Evolutionary conservation across 2,113 vertebrate species (phyloP), one percentile per base, ranked within the genome.

Genomic region (Cisticola juncidis): DNA sequence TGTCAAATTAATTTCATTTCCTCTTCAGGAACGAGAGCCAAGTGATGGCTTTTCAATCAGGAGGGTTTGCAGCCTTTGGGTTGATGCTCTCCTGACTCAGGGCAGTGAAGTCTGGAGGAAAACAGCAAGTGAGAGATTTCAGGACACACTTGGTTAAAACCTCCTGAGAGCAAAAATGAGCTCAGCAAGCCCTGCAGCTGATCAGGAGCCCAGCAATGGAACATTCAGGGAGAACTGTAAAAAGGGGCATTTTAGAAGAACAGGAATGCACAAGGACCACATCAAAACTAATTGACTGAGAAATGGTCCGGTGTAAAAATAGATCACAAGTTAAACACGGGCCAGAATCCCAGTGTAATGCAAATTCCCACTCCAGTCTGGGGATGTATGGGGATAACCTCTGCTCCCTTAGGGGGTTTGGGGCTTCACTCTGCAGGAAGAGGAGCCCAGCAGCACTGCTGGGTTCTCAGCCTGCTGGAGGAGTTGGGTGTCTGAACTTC

Each of bases 11-110:
- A 86, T 88, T 88, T 77, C 5, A 54, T 81, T 93, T 92, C 60
- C 72, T 90, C 76, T 56, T 78, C 28, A 29, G 64, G 42, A 86
- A 74, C 23, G 58, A 66, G 22, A 90, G 31, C 62, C 71, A 87
- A 89, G 65, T 5, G 84, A 83, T 84, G 72, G 60, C 33, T 83
- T 86, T 80, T 53, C 79, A 90, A n/a, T 61, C 12, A 69, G 71
- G 74, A 94, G 60, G 38, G 90, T 90, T 70, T 92, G 90, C 94
- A 81, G 54, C 16, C 58, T 74, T 92, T 84, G 86, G 72, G 51
- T 70, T 88, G 92, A 90, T 90, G 82, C 19, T 92, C 17, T 50
- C 51, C 2, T 58, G 28, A 24, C 51, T 81, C 15, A 36, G 76
- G 88, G 45, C 88, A 48, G 62, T 3, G 20, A 64, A 92, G 72